These are phyloP conservation scores for Burhinus oedicnemus DNA, from an alignment of 2,113 vertebrate genomes.

Conservation along the genomic window DNA sequence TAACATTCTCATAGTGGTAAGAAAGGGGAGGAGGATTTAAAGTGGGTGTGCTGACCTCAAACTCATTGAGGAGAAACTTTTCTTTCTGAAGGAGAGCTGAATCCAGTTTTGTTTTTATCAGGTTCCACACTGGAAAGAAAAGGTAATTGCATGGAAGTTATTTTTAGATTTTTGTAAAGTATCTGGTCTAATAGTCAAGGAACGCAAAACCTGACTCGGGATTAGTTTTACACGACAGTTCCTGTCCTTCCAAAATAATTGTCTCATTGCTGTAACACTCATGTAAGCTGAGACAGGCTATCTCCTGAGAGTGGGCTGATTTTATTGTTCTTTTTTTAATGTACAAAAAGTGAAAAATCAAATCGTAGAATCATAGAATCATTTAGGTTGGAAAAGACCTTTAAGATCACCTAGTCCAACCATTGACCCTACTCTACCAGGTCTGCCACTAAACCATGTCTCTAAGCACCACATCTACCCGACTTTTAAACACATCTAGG, in stretches of 20 bases:
- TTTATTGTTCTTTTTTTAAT: neutral
- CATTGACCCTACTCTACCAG: too few relatives aligned
- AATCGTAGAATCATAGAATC: too few relatives aligned
- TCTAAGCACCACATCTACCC: too few relatives aligned
- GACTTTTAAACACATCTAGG: too few relatives aligned
- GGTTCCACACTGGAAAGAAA: neutral
- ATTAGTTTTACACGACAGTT: neutral
- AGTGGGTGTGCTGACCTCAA: neutral
- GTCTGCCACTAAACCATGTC: too few relatives aligned
- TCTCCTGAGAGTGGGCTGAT: neutral
- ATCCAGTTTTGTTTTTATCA: neutral
- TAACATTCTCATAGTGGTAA: neutral
- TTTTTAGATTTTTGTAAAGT: neutral
- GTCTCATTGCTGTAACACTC: neutral
- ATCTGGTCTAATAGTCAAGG: neutral
- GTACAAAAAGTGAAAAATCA: neutral
- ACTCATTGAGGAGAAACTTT: neutral
- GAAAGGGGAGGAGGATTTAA: neutral
- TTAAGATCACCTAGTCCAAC: too few relatives aligned
- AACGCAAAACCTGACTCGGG: neutral
- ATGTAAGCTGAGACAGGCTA: neutral
- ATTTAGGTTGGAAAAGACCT: too few relatives aligned
- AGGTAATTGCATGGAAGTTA: neutral
- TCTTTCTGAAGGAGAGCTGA: neutral
- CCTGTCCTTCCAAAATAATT: neutral